These are phyloP conservation scores for Leptinotarsa undecemlineata DNA, from an alignment of 1,140 invertebrate species.

Conservation along the genomic window DNA sequence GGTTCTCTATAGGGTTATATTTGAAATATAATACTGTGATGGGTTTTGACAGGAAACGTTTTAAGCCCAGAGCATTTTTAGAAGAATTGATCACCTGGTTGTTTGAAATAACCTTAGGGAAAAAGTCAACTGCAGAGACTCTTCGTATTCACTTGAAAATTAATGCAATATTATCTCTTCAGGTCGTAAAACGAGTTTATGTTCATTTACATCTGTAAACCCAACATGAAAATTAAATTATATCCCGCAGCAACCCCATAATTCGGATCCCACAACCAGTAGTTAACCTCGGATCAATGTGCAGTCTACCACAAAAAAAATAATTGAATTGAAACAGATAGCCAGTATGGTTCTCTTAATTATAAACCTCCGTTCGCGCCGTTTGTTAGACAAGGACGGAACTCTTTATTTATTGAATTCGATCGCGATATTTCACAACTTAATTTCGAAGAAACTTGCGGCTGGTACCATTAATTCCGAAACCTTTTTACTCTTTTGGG, in stretches of 20 bases:
- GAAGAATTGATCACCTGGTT: too few relatives aligned
- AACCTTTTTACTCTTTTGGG: background rate
- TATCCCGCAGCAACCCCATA: background rate
- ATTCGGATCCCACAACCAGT: background rate
- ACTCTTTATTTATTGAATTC: conserved; percentile 16
- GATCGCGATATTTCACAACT: conserved; percentile 22
- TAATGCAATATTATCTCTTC: too few relatives aligned
- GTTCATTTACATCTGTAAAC: background rate
- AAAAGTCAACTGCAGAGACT: too few relatives aligned
- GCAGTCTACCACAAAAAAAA: background rate
- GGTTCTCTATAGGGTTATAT: too few relatives aligned
- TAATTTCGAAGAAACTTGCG: conserved; percentile 15
- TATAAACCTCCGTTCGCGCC: conserved; percentile 4
- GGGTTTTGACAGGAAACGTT: too few relatives aligned
- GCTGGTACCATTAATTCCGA: background rate
- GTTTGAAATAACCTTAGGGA: too few relatives aligned
- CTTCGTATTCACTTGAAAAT: too few relatives aligned
- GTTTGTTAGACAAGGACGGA: conserved; percentile 13
- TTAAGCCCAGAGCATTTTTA: too few relatives aligned
- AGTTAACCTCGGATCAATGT: background rate
- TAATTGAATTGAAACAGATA: conserved; percentile 17
- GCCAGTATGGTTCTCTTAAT: conserved; percentile 1
- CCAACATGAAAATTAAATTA: conserved; percentile 9
- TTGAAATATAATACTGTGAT: too few relatives aligned
- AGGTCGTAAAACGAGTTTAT: too few relatives aligned